Evolutionary conservation across 2,888 invertebrate genomes (phyloP).

Genomic region (Phymatocera aterrima): DNA sequence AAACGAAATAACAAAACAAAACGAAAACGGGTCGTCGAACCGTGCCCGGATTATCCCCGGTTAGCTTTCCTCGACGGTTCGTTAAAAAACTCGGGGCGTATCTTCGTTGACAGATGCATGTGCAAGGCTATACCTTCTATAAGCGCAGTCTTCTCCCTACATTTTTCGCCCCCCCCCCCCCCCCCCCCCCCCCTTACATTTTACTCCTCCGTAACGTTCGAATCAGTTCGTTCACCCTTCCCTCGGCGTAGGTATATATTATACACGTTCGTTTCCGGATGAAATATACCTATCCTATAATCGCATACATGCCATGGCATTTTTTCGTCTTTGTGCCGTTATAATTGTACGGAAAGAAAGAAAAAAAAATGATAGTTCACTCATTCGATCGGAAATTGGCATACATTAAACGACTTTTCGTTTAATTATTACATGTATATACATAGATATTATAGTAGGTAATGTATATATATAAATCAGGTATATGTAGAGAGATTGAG

Average conservation of each 20-base stretch:
- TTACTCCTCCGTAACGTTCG: too few relatives aligned
- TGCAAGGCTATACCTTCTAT: not conserved
- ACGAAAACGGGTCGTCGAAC: conserved; percentile 17
- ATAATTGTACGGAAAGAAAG: too few relatives aligned
- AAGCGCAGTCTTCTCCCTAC: conserved; percentile 25
- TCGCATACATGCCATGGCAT: too few relatives aligned
- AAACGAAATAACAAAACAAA: not conserved
- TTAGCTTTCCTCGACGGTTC: conserved; percentile 32
- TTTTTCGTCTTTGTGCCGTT: too few relatives aligned
- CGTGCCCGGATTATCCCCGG: conserved; percentile 1
- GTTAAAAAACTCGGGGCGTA: conserved; percentile 34
- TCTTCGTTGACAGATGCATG: conserved; percentile 39
- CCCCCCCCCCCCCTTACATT: conserved; percentile 11
- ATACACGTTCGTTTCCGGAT: not conserved
- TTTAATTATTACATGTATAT: not conserved
- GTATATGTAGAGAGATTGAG: conserved; percentile 41
- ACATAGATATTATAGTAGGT: not conserved
- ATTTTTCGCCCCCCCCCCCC: conserved; percentile 24
- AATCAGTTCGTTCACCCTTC: conserved; percentile 66
- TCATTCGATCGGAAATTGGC: too few relatives aligned
- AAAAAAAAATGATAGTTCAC: conserved; percentile 45
- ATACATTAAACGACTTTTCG: too few relatives aligned
- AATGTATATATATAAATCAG: conserved; percentile 36
- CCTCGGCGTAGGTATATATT: not conserved
- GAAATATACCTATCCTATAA: conserved; percentile 60